A percentile compares a stretch with the other conserved stretches of the same genome.
phyloP scores from a whole-genome alignment of 2,113 vertebrate genomes.

The Takifugu flavidus region DNA sequence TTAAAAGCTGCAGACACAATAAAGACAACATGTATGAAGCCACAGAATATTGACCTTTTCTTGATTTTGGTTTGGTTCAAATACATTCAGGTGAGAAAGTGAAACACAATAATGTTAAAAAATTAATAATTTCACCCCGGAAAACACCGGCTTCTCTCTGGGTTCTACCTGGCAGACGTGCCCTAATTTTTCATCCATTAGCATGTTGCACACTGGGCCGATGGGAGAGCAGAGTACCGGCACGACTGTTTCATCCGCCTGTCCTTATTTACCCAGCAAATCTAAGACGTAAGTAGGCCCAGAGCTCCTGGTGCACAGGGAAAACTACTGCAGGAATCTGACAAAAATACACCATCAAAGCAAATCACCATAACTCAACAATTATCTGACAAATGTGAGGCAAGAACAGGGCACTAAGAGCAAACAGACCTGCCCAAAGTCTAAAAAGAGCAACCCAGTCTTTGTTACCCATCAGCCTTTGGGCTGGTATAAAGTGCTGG shows the following conservation, averaged over 20 bases:
- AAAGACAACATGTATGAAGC: background rate
- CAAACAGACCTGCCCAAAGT: too few relatives aligned
- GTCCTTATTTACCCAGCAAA: conserved; percentile 21
- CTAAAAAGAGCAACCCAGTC: too few relatives aligned
- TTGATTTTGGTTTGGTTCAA: background rate
- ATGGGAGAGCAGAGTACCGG: conserved; percentile 1
- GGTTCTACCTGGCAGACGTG: background rate
- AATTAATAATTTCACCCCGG: too few relatives aligned
- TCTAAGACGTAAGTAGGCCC: background rate
- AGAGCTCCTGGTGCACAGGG: conserved; percentile 2
- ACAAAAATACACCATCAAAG: conserved; percentile 29
- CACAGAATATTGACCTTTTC: too few relatives aligned
- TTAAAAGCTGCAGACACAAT: background rate
- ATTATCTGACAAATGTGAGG: conserved; percentile 38
- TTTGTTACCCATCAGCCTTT: too few relatives aligned
- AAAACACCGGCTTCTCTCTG: background rate
- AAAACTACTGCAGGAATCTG: conserved; percentile 12
- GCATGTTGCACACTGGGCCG: background rate
- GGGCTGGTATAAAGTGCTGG: too few relatives aligned
- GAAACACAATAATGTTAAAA: too few relatives aligned
- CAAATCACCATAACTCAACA: conserved; percentile 25
- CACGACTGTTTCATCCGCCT: background rate
- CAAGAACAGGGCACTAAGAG: conserved; percentile 17
- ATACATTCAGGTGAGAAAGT: too few relatives aligned
- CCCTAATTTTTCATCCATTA: background rate